Conservation (phyloP, 2,888 invertebrate genomes). For the Lacanobia oleracea region DNA sequence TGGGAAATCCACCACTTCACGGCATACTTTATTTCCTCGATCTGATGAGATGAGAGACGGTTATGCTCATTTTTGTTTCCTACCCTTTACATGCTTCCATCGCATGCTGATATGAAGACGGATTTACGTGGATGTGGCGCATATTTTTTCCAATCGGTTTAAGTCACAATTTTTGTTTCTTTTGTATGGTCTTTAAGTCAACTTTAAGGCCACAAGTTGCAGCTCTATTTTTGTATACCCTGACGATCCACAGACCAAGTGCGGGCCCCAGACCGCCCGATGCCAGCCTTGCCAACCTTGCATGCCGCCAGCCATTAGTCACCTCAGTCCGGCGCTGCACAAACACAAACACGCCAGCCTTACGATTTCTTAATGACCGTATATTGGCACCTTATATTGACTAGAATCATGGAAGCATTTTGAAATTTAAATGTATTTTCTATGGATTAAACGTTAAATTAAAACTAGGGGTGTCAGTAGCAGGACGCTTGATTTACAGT, state of each 20-base stretch:
- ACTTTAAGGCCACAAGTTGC: no score
- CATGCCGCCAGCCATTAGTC: constrained; percentile 8
- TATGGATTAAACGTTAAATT: no score
- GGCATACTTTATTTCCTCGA: neutral
- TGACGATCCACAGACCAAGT: neutral
- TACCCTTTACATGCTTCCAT: no score
- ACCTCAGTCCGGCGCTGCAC: neutral
- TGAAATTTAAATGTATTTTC: neutral
- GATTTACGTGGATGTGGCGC: no score
- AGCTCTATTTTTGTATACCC: neutral
- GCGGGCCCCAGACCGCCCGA: neutral
- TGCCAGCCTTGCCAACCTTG: neutral
- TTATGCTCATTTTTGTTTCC: neutral
- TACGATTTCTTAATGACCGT: neutral
- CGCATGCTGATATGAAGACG: neutral
- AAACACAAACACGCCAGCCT: neutral
- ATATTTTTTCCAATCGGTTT: no score
- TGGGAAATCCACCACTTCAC: neutral
- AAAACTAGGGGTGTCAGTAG: neutral
- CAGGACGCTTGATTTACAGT: no score
- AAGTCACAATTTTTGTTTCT: no score
- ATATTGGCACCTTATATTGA: neutral
- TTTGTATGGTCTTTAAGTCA: no score
- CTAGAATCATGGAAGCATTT: neutral
- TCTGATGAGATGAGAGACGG: neutral